These are phyloP conservation scores for Drosophila baimaii DNA, from an alignment of 1,140 invertebrate species.

Conservation along the genomic window DNA sequence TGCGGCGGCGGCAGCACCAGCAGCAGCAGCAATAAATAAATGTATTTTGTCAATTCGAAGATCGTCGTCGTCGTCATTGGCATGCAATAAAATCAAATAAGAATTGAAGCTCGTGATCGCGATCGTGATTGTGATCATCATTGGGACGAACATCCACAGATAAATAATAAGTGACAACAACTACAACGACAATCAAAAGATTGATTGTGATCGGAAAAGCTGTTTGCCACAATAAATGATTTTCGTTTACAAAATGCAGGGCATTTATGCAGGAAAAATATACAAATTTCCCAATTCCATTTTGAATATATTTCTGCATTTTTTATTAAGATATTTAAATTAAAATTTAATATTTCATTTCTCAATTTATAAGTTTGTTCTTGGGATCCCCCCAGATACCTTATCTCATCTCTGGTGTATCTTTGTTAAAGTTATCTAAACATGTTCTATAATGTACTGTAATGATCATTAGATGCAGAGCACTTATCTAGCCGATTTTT, in stretches of 20 bases:
- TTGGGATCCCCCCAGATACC: slow-evolving; percentile 8
- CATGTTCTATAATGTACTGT: slow-evolving; percentile 21
- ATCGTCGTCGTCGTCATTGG: slow-evolving; percentile 24
- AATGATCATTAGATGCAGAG: slow-evolving; percentile 37
- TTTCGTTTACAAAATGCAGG: background rate
- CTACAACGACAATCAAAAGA: slow-evolving; percentile 25
- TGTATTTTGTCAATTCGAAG: slow-evolving; percentile 56
- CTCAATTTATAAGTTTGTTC: slow-evolving; percentile 4
- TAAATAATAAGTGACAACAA: slow-evolving; percentile 7
- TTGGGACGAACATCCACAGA: slow-evolving; percentile 4
- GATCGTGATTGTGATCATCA: slow-evolving; percentile 40
- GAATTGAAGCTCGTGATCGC: slow-evolving; percentile 39
- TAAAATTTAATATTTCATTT: too few species aligned
- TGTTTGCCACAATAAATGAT: slow-evolving; percentile 3
- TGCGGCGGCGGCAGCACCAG: slow-evolving; percentile 5
- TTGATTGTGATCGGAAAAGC: slow-evolving; percentile 19
- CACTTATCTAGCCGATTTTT: slow-evolving; percentile 16
- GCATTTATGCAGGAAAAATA: too few species aligned
- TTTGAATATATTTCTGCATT: too few species aligned
- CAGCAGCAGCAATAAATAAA: slow-evolving; percentile 54
- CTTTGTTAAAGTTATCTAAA: slow-evolving; percentile 30
- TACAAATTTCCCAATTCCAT: too few species aligned
- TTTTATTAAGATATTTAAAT: too few species aligned
- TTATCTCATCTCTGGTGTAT: slow-evolving; percentile 12
- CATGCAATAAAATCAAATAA: slow-evolving; percentile 43